phyloP scores from a whole-genome alignment of 2,797 vertebrate genomes.

The Trematomus bernacchii region DNA sequence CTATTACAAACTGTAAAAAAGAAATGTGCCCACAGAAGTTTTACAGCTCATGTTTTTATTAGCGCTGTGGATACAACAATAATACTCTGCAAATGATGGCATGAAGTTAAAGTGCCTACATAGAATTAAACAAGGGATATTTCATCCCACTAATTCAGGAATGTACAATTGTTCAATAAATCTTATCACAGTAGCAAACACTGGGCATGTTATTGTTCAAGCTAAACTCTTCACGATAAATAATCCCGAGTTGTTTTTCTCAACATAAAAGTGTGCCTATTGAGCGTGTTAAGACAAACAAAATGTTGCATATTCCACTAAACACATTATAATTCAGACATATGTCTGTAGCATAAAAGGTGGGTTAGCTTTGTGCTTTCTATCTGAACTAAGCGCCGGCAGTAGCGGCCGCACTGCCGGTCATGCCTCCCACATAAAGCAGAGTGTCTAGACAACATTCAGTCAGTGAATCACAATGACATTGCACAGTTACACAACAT shows the following conservation, averaged over 20 bases:
- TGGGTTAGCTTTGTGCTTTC: constrained; percentile 79
- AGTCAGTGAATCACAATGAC: constrained; percentile 74
- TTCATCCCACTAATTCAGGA: constrained; percentile 63
- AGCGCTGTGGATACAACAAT: constrained; percentile 72
- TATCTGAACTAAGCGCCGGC: constrained; percentile 59
- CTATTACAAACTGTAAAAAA: constrained; percentile 39
- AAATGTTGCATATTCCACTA: constrained; percentile 71
- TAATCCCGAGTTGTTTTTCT: constrained; percentile 33
- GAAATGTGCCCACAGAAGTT: constrained; percentile 39
- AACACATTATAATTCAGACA: constrained; percentile 78
- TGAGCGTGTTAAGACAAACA: constrained; percentile 51
- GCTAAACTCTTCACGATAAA: constrained; percentile 53
- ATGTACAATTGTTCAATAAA: constrained; percentile 67
- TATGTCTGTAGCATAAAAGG: constrained; percentile 60
- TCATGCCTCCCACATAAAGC: constrained; percentile 36
- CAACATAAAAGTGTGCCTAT: constrained; percentile 47
- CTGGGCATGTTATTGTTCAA: constrained; percentile 56
- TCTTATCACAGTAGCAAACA: constrained; percentile 55
- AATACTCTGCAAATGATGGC: constrained; percentile 70
- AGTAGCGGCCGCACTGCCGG: constrained; percentile 41
- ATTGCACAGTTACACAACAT: constrained; percentile 80
- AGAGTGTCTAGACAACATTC: constrained; percentile 69
- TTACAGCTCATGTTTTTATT: constrained; percentile 81
- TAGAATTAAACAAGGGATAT: constrained; percentile 53
- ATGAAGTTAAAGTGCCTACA: constrained; percentile 79